phyloP scores from a whole-genome alignment of 92 coral and sea anemone species.

The Phenganax subtilis region DNA sequence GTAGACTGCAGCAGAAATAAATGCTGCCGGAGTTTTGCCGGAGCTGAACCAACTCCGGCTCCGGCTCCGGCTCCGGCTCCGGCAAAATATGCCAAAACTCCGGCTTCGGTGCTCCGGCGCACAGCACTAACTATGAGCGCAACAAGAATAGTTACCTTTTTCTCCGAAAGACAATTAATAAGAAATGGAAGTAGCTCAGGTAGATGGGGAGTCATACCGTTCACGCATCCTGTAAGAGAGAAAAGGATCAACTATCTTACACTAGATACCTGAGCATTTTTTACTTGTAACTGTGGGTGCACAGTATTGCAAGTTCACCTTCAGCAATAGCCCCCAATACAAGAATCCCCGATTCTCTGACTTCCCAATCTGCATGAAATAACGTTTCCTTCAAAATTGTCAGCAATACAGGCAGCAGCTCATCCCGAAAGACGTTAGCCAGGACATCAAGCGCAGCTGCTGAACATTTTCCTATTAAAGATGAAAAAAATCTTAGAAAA shows the following conservation, averaged over 20 bases:
- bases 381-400: slow-evolving; percentile 91
- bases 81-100: too few relatives aligned
- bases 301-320: slow-evolving; percentile 38
- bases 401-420: slow-evolving; percentile 77
- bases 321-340: slow-evolving; percentile 96
- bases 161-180: slow-evolving; percentile 86
- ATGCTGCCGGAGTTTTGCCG: too few relatives aligned
- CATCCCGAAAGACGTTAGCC: slow-evolving; percentile 97
- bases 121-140: too few relatives aligned
- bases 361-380: slow-evolving; percentile 99
- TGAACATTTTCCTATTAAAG: slow-evolving; percentile 83
- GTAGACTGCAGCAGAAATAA: too few relatives aligned
- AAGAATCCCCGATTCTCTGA: slow-evolving; percentile 94
- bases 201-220: slow-evolving; percentile 90
- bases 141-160: slow-evolving; percentile 58
- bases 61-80: too few relatives aligned
- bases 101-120: too few relatives aligned
- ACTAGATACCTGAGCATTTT: not conserved
- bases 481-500: not conserved
- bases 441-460: slow-evolving; percentile 97
- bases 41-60: too few relatives aligned
- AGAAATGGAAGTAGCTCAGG: slow-evolving; percentile 92
- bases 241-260: not conserved
- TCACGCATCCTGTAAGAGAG: slow-evolving; percentile 68
- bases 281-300: too few relatives aligned